Evolutionary conservation across 2,888 invertebrate species (phyloP), one percentile per base, ranked within the genome.

Genomic region (Gari tellinella): DNA sequence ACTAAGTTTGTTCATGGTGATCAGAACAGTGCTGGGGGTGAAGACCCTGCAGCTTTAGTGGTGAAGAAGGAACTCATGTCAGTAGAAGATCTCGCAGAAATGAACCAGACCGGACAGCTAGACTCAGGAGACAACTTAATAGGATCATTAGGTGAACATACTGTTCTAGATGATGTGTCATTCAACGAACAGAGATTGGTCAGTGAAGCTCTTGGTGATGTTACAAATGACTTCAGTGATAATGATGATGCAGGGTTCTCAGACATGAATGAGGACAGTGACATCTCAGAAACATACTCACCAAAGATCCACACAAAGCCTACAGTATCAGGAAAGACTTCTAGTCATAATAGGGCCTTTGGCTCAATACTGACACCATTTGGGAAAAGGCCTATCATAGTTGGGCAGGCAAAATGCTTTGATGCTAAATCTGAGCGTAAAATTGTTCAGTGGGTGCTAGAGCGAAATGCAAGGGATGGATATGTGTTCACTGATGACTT

Each of bases 401-500:
- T 75, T 14, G 75, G 70, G 12, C 75, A 69, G 40, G 60, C 75
- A 1, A 75, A 75, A 63, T 58, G 66, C 12, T 70, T 78, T 60
- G 73, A 78, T 66, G 64, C 73, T 21, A 73, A 78, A 48, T 65
- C 70, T 40, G 78, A 78, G 49, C 53, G 70, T 15, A 78, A 66
- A 53, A 70, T 78, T 56, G 78, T 78, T 21, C 73, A 78, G 25
- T 78, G 78, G 78, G 70, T 78, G n/a, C 15, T 73, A 14, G 69
- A 78, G 40, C 46, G 69, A 25, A 69, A 78, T 26, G 69, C 53
- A 10, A 64, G 66, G 41, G 78, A 78, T 60, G 78, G 78, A 14
- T 78, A 78, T 73, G 78, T 78, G 46, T 78, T 78, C 38, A 67
- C 72, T n/a, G 78, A 78, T 67, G 73, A 78, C 38, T 78, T 78